These are phyloP conservation scores for Stenotaenia linearis DNA, from an alignment of 2,888 invertebrate species.

Conservation along the genomic window DNA sequence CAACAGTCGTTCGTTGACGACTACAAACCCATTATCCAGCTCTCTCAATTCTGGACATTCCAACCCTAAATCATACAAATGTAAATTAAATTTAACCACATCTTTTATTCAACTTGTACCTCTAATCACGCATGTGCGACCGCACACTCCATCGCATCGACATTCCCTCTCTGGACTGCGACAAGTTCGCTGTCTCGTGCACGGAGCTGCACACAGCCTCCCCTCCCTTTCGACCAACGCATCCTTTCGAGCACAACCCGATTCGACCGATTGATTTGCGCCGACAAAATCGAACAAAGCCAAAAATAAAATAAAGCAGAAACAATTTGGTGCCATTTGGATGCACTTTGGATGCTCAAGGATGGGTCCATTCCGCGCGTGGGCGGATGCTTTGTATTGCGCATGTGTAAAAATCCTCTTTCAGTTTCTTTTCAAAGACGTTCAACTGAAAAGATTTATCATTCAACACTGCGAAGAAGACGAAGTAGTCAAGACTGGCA, in stretches of 20 bases:
- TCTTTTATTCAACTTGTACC: neutral
- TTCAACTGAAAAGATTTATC: neutral
- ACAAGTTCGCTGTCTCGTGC: constrained; percentile 21
- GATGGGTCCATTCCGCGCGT: neutral
- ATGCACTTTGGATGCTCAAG: neutral
- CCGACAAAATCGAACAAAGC: neutral
- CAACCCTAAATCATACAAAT: neutral
- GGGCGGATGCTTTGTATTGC: neutral
- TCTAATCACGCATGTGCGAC: neutral
- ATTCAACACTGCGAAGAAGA: neutral
- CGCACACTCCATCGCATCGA: constrained; percentile 24
- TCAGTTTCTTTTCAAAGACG: neutral
- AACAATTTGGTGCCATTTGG: neutral
- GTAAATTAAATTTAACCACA: neutral
- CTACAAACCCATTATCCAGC: neutral
- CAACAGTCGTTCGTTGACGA: neutral
- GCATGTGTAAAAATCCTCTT: neutral
- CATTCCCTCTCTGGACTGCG: constrained; percentile 13
- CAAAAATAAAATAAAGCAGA: neutral
- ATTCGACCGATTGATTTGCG: neutral
- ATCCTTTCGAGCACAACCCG: neutral
- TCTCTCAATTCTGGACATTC: constrained; percentile 9
- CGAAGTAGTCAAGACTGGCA: neutral
- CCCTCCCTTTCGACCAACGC: neutral
- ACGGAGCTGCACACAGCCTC: constrained; percentile 14